phyloP scores from a whole-genome alignment of 2,113 vertebrate genomes.

The Ciconia boyciana region DNA sequence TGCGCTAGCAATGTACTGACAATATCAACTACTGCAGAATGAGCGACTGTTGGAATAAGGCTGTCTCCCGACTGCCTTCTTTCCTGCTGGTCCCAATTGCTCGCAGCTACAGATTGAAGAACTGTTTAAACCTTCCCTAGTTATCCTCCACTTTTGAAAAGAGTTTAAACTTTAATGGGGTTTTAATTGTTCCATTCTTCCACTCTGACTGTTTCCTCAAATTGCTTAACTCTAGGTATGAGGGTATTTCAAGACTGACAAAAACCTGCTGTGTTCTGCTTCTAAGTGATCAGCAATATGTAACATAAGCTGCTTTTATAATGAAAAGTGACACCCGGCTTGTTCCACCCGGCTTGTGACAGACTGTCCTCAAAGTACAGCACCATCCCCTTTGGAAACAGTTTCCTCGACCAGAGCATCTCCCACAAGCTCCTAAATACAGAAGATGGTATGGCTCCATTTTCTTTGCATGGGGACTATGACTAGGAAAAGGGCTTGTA shows the following conservation, averaged over 20 bases:
- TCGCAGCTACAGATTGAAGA: neutral
- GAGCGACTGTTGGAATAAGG: neutral
- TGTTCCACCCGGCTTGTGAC: neutral
- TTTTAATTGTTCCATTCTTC: conserved; percentile 46
- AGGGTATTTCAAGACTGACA: neutral
- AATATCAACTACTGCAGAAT: neutral
- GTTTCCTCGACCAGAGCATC: neutral
- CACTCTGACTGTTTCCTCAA: neutral
- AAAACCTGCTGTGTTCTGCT: neutral
- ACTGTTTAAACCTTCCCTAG: conserved; percentile 2
- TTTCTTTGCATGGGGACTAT: neutral
- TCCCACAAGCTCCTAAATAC: neutral
- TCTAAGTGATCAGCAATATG: neutral
- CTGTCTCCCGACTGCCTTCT: neutral
- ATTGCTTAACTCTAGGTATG: neutral
- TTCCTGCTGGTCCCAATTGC: conserved; percentile 6
- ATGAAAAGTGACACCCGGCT: neutral
- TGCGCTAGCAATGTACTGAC: neutral
- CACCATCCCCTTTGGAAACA: neutral
- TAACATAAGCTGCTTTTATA: neutral
- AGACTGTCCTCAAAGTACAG: neutral
- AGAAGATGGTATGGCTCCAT: neutral
- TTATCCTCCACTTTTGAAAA: neutral
- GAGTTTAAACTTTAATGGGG: conserved; percentile 28
- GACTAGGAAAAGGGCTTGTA: neutral